These are phyloP conservation scores for Centroberyx gerrardi DNA, from an alignment of 2,797 vertebrate genomes.

Conservation along the genomic window DNA sequence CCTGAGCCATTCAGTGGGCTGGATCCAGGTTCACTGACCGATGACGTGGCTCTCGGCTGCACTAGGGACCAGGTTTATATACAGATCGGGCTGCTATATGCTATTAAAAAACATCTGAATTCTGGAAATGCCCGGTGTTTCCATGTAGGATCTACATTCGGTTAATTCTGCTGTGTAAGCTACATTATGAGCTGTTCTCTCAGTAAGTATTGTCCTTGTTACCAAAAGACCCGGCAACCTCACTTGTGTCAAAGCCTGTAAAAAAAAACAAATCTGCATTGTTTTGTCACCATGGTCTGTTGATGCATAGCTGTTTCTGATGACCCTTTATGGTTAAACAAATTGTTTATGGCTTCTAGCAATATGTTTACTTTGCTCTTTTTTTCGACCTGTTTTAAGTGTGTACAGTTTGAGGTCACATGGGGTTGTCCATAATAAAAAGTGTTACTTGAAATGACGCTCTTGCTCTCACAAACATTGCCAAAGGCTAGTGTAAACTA, in stretches of 20 bases:
- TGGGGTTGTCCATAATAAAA: slow-evolving; percentile 59
- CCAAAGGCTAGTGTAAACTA: neutral
- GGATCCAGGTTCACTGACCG: slow-evolving; percentile 35
- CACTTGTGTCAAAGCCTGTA: slow-evolving; percentile 38
- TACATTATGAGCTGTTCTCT: slow-evolving; percentile 36
- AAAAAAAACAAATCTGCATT: slow-evolving; percentile 8
- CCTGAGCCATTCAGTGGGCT: slow-evolving; percentile 39
- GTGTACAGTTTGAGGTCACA: slow-evolving; percentile 53
- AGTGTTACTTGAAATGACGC: slow-evolving; percentile 18
- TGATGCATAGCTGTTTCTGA: slow-evolving; percentile 41
- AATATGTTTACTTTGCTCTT: slow-evolving; percentile 36
- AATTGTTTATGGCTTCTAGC: slow-evolving; percentile 46
- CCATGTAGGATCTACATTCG: slow-evolving; percentile 10
- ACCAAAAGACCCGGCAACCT: slow-evolving; percentile 17
- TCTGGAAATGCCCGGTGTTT: slow-evolving; percentile 20
- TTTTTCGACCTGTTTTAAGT: slow-evolving; percentile 38
- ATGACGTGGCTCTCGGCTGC: slow-evolving; percentile 26
- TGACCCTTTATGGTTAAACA: slow-evolving; percentile 24
- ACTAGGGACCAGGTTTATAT: slow-evolving; percentile 10
- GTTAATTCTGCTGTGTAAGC: slow-evolving; percentile 27
- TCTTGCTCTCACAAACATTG: slow-evolving; percentile 2
- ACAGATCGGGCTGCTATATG: slow-evolving; percentile 1
- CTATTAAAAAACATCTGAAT: slow-evolving; percentile 13
- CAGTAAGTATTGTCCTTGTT: slow-evolving; percentile 51
- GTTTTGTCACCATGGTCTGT: slow-evolving; percentile 44